Percentiles rank a stretch among this genome's conserved stretches.
Conservation (phyloP, 2,797 vertebrate genomes). For the Acestrorhynchus altus region DNA sequence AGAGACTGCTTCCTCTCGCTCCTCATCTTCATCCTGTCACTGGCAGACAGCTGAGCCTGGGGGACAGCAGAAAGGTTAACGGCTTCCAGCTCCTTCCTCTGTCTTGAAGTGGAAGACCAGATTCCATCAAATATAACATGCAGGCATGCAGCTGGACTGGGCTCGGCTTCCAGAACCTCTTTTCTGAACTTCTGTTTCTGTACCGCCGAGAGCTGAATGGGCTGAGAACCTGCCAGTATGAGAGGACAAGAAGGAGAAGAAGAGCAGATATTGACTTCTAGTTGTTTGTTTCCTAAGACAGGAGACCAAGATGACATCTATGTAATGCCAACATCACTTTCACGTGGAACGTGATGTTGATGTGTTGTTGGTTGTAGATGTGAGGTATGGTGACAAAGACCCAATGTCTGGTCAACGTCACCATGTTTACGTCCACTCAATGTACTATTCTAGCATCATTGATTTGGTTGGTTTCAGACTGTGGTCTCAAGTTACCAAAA, state of each 20-base stretch:
- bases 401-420: no score
- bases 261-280: no score
- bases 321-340: no score
- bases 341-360: no score
- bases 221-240: constrained; percentile 7
- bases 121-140: background rate
- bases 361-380: no score
- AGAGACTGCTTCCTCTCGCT: background rate
- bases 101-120: constrained; percentile 29
- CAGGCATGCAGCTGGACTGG: constrained; percentile 26
- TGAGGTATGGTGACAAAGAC: no score
- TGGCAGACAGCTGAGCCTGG: constrained; percentile 36
- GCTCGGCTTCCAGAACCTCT: constrained; percentile 18
- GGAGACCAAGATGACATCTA: no score
- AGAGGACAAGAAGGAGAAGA: background rate
- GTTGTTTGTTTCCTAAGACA: no score
- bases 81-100: constrained; percentile 28
- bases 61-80: constrained; percentile 50
- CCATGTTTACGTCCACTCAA: no score
- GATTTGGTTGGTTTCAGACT: no score
- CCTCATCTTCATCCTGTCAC: constrained; percentile 27
- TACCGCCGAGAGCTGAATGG: background rate
- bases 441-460: no score
- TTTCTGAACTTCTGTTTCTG: background rate
- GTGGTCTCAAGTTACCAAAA: no score